These are phyloP conservation scores for Drosophila dives DNA, from an alignment of 2,888 invertebrate species.

Conservation along the genomic window DNA sequence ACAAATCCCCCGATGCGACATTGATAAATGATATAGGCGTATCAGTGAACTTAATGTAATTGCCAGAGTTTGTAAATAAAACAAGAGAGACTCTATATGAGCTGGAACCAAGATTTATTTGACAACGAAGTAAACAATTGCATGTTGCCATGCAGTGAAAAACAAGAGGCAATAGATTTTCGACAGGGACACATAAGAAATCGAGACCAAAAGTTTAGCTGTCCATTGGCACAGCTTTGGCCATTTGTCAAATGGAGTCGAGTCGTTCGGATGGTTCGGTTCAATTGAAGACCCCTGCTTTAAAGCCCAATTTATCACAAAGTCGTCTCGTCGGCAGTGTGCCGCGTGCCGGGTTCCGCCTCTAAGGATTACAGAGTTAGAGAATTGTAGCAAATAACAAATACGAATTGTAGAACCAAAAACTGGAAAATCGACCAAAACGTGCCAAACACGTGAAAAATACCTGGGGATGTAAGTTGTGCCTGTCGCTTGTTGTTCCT, in stretches of 20 bases:
- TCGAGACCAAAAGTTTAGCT: slow-evolving; percentile 49
- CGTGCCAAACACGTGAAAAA: slow-evolving; percentile 83
- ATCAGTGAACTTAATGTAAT: slow-evolving; percentile 69
- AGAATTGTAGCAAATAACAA: slow-evolving; percentile 45
- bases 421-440: slow-evolving; percentile 80
- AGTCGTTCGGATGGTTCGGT: slow-evolving; percentile 18
- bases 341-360: slow-evolving; percentile 54
- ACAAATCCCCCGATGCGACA: slow-evolving; percentile 15
- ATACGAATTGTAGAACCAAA: slow-evolving; percentile 57
- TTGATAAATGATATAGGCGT: slow-evolving; percentile 52
- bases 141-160: slow-evolving; percentile 36
- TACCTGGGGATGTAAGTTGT: slow-evolving; percentile 75
- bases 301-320: slow-evolving; percentile 80
- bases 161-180: slow-evolving; percentile 8
- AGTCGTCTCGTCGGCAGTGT: slow-evolving; percentile 54
- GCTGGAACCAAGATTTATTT: slow-evolving; percentile 71
- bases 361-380: slow-evolving; percentile 46
- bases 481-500: slow-evolving; percentile 24
- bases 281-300: slow-evolving; percentile 54
- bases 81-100: slow-evolving; percentile 50
- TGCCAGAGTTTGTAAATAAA: slow-evolving; percentile 72
- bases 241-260: slow-evolving; percentile 67
- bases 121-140: slow-evolving; percentile 67
- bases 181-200: slow-evolving; percentile 1
- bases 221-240: slow-evolving; percentile 62